A percentile compares a stretch with the other conserved stretches of the same genome.
Conservation (phyloP, 2,113 vertebrate species). For the Carettochelys insculpta region DNA sequence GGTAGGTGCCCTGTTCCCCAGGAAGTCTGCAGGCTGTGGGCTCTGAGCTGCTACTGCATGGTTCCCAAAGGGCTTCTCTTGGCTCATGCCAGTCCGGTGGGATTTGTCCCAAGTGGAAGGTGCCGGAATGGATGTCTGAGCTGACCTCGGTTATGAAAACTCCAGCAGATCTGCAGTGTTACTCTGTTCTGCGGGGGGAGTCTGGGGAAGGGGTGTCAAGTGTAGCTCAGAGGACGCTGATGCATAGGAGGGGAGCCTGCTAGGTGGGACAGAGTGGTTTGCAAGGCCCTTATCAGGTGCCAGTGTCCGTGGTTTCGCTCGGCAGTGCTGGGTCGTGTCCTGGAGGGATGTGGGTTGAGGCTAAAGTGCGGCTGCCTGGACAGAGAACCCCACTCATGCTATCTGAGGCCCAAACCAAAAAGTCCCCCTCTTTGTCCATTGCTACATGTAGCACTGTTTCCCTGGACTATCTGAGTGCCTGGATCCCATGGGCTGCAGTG, state of each 20-base stretch:
- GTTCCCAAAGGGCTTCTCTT: background rate
- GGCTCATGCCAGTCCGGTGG: background rate
- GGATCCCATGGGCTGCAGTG: background rate
- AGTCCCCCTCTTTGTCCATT: background rate
- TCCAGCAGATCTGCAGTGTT: background rate
- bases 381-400: background rate
- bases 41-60: background rate
- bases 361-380: background rate
- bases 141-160: background rate
- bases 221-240: background rate
- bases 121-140: background rate
- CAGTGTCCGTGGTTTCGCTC: too few relatives aligned
- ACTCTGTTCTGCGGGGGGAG: too few relatives aligned
- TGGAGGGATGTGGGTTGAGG: background rate
- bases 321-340: background rate
- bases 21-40: too few relatives aligned
- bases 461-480: background rate
- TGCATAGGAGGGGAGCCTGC: background rate
- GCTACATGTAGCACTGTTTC: background rate
- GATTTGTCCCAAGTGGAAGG: background rate
- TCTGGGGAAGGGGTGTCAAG: background rate
- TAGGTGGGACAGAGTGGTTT: background rate
- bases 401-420: background rate
- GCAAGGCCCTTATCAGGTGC: too few relatives aligned
- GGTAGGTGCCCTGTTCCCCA: constrained; percentile 21